These are phyloP conservation scores for Ridgeia piscesae DNA, from an alignment of 1,140 invertebrate genomes.

Conservation along the genomic window DNA sequence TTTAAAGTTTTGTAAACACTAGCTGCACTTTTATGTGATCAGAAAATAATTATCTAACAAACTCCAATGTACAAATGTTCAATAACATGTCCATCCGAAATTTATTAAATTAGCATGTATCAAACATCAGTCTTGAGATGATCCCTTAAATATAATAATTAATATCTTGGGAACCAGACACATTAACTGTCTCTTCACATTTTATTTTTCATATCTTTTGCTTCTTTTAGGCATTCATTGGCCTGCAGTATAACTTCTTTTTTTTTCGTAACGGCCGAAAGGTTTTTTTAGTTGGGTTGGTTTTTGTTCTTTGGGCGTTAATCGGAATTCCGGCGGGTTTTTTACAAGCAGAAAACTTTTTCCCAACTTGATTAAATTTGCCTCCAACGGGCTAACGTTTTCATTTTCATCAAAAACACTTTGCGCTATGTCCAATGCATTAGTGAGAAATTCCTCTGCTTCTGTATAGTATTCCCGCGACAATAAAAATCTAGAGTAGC, in stretches of 20 bases:
- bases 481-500: constrained; percentile 78
- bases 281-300: no score
- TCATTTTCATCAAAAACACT: constrained; percentile 69
- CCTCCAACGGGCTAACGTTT: no score
- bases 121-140: background rate
- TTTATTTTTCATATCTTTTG: background rate
- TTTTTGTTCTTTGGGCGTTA: no score
- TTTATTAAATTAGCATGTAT: background rate
- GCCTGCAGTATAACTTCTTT: constrained; percentile 69
- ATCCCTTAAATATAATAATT: background rate
- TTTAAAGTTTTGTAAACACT: no score
- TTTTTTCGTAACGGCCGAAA: no score
- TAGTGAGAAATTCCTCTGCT: constrained; percentile 69
- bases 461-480: constrained; percentile 64
- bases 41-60: background rate
- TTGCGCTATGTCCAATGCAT: constrained; percentile 70
- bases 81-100: background rate
- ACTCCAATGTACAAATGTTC: background rate
- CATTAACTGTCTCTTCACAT: background rate
- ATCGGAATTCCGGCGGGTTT: no score
- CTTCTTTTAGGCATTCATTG: constrained; percentile 63
- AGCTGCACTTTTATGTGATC: background rate
- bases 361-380: no score
- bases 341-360: no score
- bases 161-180: background rate